Percentiles rank a stretch among this genome's conserved stretches.
phyloP scores from a whole-genome alignment of 2,888 invertebrate species.

The Ophion slaviceki region DNA sequence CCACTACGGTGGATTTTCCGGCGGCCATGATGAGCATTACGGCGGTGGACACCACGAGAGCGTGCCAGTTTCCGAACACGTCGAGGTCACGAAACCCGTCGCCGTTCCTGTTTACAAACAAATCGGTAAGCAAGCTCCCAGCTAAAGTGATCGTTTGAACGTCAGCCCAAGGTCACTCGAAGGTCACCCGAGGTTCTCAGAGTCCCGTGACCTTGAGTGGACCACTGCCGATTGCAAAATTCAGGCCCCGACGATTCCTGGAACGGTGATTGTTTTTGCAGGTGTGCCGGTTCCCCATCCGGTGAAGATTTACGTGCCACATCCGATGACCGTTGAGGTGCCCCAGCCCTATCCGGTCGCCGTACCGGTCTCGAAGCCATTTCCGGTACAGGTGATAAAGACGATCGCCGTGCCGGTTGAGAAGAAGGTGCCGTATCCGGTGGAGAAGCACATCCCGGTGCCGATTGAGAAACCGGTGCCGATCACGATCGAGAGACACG shows the following conservation, averaged over 20 bases:
- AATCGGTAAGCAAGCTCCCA: constrained; percentile 82
- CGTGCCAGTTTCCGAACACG: constrained; percentile 87
- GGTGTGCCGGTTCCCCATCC: constrained; percentile 87
- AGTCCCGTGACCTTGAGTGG: neutral
- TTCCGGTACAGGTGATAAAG: constrained; percentile 88
- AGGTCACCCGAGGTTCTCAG: too few relatives aligned
- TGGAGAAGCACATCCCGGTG: constrained; percentile 88
- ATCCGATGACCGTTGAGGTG: constrained; percentile 86
- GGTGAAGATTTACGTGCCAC: constrained; percentile 86
- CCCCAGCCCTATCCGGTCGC: constrained; percentile 89
- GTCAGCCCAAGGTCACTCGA: too few relatives aligned
- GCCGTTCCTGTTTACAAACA: constrained; percentile 89
- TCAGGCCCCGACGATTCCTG: neutral
- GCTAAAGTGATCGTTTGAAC: too few relatives aligned
- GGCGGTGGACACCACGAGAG: constrained; percentile 83
- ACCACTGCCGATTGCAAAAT: neutral
- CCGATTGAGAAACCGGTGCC: constrained; percentile 89
- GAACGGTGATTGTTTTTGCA: constrained; percentile 46
- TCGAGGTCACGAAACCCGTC: constrained; percentile 89
- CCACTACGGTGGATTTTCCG: constrained; percentile 75
- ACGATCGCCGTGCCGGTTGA: constrained; percentile 89
- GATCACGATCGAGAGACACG: constrained; percentile 88
- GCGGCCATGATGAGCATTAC: constrained; percentile 75
- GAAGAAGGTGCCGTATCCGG: constrained; percentile 89
- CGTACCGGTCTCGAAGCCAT: constrained; percentile 88